phyloP scores from a whole-genome alignment of 2,888 invertebrate species.

The Augochlorella aurata region DNA sequence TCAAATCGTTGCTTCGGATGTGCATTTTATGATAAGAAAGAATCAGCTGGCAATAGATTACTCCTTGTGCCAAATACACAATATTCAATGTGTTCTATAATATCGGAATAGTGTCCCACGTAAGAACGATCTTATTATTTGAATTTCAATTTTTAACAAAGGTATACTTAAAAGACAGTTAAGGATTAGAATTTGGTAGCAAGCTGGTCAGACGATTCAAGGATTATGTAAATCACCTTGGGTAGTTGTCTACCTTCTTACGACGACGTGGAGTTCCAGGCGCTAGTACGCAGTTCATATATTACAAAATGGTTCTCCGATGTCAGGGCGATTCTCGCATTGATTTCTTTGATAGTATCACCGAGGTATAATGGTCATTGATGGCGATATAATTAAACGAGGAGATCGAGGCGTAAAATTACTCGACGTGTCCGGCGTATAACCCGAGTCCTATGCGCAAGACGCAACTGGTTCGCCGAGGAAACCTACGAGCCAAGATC shows the following conservation, averaged over 20 bases:
- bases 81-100: too few species aligned
- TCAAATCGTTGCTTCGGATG: too few species aligned
- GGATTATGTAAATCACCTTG: too few species aligned
- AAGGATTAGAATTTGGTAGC: too few species aligned
- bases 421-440: background rate
- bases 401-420: slow-evolving; percentile 25
- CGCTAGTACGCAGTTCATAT: background rate
- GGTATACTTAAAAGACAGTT: too few species aligned
- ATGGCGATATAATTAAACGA: background rate
- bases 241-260: background rate
- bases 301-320: background rate
- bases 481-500: slow-evolving; percentile 53
- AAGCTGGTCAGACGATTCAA: too few species aligned
- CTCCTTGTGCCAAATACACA: too few species aligned
- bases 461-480: slow-evolving; percentile 22
- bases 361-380: background rate
- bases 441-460: slow-evolving; percentile 1
- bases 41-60: too few species aligned
- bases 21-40: too few species aligned
- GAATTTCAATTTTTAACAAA: too few species aligned
- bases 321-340: background rate
- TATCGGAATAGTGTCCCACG: too few species aligned
- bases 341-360: background rate
- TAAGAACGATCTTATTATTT: too few species aligned
- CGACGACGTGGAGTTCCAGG: background rate